Conservation (phyloP, 2,113 vertebrate species). For the Varanus salvator region DNA sequence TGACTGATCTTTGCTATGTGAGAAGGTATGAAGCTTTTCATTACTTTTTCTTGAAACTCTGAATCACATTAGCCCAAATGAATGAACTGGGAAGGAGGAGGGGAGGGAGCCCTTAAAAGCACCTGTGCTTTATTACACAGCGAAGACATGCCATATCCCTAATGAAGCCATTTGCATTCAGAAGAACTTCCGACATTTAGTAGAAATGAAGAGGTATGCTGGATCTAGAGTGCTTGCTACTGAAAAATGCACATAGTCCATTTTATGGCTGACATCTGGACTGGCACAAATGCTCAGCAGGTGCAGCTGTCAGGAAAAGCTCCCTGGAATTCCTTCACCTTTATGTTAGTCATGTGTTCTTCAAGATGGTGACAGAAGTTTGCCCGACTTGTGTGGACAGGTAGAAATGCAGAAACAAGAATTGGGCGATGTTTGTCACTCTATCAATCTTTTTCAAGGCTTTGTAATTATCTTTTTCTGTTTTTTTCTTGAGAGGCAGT, state of each 20-base stretch:
- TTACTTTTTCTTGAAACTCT: slow-evolving; percentile 1
- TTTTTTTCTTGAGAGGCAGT: background rate
- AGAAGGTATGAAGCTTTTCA: background rate
- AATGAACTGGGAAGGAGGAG: background rate
- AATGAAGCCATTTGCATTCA: background rate
- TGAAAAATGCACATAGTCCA: background rate
- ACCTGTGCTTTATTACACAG: slow-evolving; percentile 27
- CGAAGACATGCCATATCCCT: background rate
- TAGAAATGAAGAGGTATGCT: background rate
- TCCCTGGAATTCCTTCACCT: background rate
- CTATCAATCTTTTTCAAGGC: background rate
- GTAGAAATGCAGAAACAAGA: background rate
- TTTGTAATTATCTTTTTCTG: background rate
- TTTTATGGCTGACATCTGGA: slow-evolving; percentile 14
- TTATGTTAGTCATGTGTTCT: background rate
- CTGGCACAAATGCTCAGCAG: background rate
- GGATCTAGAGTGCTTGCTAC: background rate
- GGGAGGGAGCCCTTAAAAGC: background rate
- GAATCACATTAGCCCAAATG: background rate
- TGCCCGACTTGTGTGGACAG: background rate
- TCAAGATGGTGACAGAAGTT: background rate
- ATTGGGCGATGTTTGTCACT: background rate
- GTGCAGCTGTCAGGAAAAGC: background rate
- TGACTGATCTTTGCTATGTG: background rate
- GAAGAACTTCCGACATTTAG: background rate